Evolutionary conservation across 2,797 vertebrate genomes (phyloP), one percentile per base, ranked within the genome.

Genomic region (Thamnophis elegans): DNA sequence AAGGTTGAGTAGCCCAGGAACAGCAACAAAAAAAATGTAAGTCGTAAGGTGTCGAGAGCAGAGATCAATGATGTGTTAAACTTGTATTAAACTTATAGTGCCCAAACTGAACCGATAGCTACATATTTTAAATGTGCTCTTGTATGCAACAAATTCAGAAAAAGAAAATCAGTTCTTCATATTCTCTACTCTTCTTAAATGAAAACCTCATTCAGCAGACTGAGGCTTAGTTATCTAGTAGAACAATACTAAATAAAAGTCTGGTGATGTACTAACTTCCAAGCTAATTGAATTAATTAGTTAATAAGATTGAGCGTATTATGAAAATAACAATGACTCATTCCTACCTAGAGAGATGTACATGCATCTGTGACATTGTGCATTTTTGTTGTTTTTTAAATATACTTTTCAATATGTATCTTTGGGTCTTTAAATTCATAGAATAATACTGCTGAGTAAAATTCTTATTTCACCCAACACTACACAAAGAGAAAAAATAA

Each of bases 401-500:
- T 92, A 92, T 93, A 92, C 93, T 95, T 97, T 96, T 97, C 97
- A 97, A 97, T 97, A 97, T 97, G 96, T 97, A 97, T 97, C 97
- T 97, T 97, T 98, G 98, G 95, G 94, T 98, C 95, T 98, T 98
- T 98, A 98, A 98, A 94, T 98, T 98, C 96, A 98, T 98, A 98
- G 98, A 98, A 98, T 98, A 98, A 98, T 97, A 98, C 98, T 98
- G 98, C 96, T 97, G 60, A 47, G 32, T 78, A 87, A 97, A 97
- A 97, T 97, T 96, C 96, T 98, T 98, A 98, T 98, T 97, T 98
- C 98, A 98, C 98, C 98, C 97, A 98, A 98, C 98, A 97, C 97
- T 98, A 98, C 98, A 98, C 96, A 97, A 87, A 95, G 95, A 93
- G 96, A 73, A 32, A 32, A 65, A 89, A 51, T 51, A 96, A 94